Percentiles rank a stretch among this genome's conserved stretches.
These are phyloP conservation scores for Drosophila dives DNA, from an alignment of 2,888 invertebrate species.

Conservation along the genomic window DNA sequence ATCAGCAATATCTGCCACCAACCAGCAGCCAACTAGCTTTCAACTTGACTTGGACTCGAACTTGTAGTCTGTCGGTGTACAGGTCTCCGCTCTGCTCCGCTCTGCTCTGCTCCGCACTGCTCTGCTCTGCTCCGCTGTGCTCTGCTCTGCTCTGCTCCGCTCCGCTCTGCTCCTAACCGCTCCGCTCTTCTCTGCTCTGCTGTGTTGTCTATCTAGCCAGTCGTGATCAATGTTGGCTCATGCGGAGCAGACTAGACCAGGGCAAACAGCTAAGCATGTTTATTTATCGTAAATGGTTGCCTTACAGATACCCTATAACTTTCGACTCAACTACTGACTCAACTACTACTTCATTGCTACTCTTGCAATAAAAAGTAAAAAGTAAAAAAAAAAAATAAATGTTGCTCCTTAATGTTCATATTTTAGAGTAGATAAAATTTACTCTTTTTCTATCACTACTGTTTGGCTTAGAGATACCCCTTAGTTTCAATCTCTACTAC, in stretches of 20 bases:
- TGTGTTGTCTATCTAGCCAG: slow-evolving; percentile 66
- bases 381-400: too few relatives aligned
- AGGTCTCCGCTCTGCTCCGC: slow-evolving; percentile 21
- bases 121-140: neutral
- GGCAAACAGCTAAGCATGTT: slow-evolving; percentile 1
- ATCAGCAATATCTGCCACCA: slow-evolving; percentile 25
- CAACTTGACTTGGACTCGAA: slow-evolving; percentile 49
- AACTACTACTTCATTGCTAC: neutral
- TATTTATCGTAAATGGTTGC: neutral
- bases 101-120: neutral
- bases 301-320: slow-evolving; percentile 11
- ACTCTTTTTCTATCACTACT: neutral
- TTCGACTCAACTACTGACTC: neutral
- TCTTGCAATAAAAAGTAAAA: neutral
- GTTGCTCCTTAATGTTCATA: neutral
- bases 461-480: neutral
- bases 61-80: slow-evolving; percentile 39
- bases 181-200: slow-evolving; percentile 6
- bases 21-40: slow-evolving; percentile 58
- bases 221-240: slow-evolving; percentile 76
- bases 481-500: neutral
- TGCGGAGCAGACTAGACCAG: slow-evolving; percentile 41
- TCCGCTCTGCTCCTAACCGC: neutral
- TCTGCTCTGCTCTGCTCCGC: slow-evolving; percentile 2
- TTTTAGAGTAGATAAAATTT: neutral